These are phyloP conservation scores for Acridotheres tristis DNA, from an alignment of 2,797 vertebrate species.

Conservation along the genomic window DNA sequence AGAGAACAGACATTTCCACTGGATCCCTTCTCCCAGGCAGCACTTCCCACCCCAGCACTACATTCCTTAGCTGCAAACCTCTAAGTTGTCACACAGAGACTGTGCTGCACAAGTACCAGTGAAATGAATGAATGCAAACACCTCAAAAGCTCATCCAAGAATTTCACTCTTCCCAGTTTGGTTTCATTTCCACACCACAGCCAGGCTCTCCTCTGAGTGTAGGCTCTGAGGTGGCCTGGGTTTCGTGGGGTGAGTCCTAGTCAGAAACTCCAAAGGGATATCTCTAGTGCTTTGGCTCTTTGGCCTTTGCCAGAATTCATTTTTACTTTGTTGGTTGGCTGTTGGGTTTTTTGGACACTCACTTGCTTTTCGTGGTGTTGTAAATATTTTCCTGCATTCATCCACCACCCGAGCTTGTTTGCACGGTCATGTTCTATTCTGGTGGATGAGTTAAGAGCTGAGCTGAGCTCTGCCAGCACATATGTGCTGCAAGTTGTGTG, in stretches of 20 bases:
- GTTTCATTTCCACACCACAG: background rate
- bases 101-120: background rate
- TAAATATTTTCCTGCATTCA: background rate
- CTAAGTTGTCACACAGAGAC: background rate
- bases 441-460: slow-evolving; percentile 40
- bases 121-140: background rate
- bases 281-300: background rate
- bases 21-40: background rate
- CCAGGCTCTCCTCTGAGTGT: background rate
- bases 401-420: slow-evolving; percentile 19
- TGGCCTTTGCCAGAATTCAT: background rate
- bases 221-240: background rate
- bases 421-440: slow-evolving; percentile 18
- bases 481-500: slow-evolving; percentile 50
- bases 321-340: background rate
- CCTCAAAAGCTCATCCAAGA: background rate
- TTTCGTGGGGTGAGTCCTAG: background rate
- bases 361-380: background rate
- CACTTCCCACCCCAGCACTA: background rate
- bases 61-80: background rate
- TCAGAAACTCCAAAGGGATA: background rate
- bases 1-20: background rate
- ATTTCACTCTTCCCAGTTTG: background rate
- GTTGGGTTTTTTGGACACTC: background rate
- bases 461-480: slow-evolving; percentile 29